phyloP scores from a whole-genome alignment of 2,888 invertebrate genomes.

The Pammene fasciana region DNA sequence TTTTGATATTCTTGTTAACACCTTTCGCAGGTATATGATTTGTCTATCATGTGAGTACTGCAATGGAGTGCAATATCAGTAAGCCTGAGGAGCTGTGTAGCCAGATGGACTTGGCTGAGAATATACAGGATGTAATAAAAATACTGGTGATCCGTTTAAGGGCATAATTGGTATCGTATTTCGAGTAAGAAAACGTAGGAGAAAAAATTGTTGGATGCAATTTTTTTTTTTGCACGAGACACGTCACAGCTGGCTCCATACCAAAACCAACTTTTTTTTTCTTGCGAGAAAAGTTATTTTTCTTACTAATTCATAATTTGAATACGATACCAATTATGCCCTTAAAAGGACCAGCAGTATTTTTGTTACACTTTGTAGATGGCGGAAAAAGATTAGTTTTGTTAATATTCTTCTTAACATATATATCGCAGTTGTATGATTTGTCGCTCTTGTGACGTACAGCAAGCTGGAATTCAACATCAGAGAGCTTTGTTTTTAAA shows the following conservation, averaged over 20 bases:
- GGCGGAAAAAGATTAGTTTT: conserved; percentile 88
- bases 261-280: no score
- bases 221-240: no score
- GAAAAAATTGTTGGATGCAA: background rate
- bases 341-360: no score
- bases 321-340: no score
- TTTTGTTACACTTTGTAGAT: no score
- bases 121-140: no score
- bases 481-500: conserved; percentile 86
- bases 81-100: conserved; percentile 90
- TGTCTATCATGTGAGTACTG: background rate
- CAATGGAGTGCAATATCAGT: conserved; percentile 87
- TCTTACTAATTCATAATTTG: no score
- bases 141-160: no score
- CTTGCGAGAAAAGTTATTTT: no score
- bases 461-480: conserved; percentile 86
- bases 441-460: background rate
- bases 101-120: conserved; percentile 93
- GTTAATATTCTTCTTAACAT: background rate
- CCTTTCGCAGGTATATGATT: background rate
- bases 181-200: no score
- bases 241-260: no score
- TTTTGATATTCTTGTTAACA: background rate
- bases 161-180: no score
- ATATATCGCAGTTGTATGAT: background rate